Base-by-base conservation (phyloP, 2,888 invertebrate species). In the Chirona hameri region DNA sequence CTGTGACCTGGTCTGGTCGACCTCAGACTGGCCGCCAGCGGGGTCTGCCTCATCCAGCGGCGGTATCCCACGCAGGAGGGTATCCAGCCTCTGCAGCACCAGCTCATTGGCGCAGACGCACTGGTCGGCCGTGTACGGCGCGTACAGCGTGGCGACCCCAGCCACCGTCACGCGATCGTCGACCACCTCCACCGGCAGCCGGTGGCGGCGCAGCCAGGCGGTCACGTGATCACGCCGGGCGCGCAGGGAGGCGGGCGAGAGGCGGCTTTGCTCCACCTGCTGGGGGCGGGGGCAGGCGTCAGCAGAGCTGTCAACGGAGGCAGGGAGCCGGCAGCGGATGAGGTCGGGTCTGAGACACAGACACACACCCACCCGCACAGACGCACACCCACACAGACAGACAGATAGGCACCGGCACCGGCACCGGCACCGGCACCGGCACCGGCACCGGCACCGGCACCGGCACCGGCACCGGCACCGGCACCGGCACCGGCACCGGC, bases 71-170 rank as follows among this genome's bases (percentile, higher is more conserved):
- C 18, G 14, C 76, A 76, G 76, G 39, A 76, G 76, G 15, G 39
- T 24, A 24, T 76, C 76, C 76, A 76, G 76, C 39, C 76, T 18
- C 76, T 76, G 76, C 76, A 76, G 76, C 39, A 76, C 76, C 39
- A 76, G 24, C 76, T 76, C 76, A 21, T 76, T 76, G 24, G 15
- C 76, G 76, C 76, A 76, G 39, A 76, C 39, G 76, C 76, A 76
- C 24, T 31, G 18, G 1, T 39, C 39, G 31, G 76, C 21, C 9
- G 39, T 21, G 76, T 76, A 76, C 24, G 76, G 76, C 76, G 76
- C 39, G 24, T 21, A 9, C 39, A 76, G 21, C 21, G 39, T 39
- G 27, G 76, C 76, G 21, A 76, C 76, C 7, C 76, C 76, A 21
- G 76, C 76, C 31, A 76, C 76, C 31, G 76, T 76, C 76, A 76